Evolutionary conservation across 2,113 vertebrate genomes (phyloP).

Genomic region (Gobiocypris rarus): DNA sequence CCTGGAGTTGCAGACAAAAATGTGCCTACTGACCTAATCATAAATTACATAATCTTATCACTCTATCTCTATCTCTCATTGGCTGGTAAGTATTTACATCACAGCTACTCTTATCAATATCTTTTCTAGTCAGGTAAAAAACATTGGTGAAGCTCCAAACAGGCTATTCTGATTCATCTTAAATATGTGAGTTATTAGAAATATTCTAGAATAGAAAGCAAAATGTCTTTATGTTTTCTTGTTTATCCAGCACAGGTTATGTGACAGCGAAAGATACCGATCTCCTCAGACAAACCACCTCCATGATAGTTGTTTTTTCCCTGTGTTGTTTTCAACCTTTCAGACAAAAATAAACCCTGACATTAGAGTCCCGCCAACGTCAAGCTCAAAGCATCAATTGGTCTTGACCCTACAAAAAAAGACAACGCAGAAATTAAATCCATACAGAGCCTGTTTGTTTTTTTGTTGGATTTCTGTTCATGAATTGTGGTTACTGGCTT

Average conservation of each 20-base stretch:
- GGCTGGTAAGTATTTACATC: background rate
- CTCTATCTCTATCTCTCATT: background rate
- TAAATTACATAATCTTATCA: background rate
- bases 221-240: background rate
- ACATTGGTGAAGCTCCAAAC: background rate
- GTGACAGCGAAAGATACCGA: conserved; percentile 37
- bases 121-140: background rate
- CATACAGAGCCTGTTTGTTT: background rate
- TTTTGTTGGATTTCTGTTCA: background rate
- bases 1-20: too few relatives aligned
- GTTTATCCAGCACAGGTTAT: background rate
- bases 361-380: background rate
- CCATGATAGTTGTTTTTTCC: conserved; percentile 6
- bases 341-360: background rate
- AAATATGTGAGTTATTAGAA: background rate
- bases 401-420: background rate
- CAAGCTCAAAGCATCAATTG: background rate
- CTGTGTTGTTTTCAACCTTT: conserved; percentile 29
- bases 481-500: background rate
- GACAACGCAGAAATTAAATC: background rate
- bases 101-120: background rate
- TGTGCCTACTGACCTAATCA: background rate
- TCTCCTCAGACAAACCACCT: conserved; percentile 15
- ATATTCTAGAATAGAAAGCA: background rate
- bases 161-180: background rate